Evolutionary conservation across 2,888 invertebrate genomes (phyloP).

Genomic region (Eristalis arbustorum): DNA sequence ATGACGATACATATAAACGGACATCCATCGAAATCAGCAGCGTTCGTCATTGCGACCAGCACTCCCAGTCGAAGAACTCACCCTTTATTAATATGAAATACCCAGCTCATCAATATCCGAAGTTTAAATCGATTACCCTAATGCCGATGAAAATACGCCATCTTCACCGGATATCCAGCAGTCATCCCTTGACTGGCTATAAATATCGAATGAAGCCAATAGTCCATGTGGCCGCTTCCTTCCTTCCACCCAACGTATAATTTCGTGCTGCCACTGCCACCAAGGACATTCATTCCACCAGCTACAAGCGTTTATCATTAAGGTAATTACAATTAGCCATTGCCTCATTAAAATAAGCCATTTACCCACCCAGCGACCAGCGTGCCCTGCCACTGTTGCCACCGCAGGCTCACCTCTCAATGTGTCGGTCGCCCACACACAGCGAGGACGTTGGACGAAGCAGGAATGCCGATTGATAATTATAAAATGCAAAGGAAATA

Average conservation of each 20-base stretch:
- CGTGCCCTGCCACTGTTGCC: slow-evolving; percentile 15
- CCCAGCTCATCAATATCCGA: not conserved
- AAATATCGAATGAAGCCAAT: slow-evolving; percentile 28
- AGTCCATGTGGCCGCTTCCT: not conserved
- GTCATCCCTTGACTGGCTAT: slow-evolving; percentile 1
- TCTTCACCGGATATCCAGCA: slow-evolving; percentile 29
- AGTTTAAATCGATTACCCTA: slow-evolving; percentile 34
- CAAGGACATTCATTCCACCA: slow-evolving; percentile 46
- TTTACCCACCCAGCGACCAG: slow-evolving; percentile 40
- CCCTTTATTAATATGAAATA: not conserved
- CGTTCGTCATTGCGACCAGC: not conserved
- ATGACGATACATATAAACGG: too few species aligned
- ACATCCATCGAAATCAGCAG: too few species aligned
- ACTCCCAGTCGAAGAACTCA: not conserved
- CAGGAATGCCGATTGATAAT: slow-evolving; percentile 59
- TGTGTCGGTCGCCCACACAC: not conserved
- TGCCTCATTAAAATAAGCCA: slow-evolving; percentile 67
- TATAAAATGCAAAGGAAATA: slow-evolving; percentile 53
- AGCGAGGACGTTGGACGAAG: slow-evolving; percentile 12
- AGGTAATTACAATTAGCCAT: slow-evolving; percentile 62
- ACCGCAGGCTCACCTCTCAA: not conserved
- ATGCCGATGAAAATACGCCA: slow-evolving; percentile 2
- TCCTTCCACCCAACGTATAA: slow-evolving; percentile 22
- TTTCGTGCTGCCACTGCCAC: slow-evolving; percentile 30
- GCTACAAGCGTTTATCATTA: slow-evolving; percentile 49